These are phyloP conservation scores for Phenganax subtilis DNA, from an alignment of 92 coral and sea anemone species.

Conservation along the genomic window DNA sequence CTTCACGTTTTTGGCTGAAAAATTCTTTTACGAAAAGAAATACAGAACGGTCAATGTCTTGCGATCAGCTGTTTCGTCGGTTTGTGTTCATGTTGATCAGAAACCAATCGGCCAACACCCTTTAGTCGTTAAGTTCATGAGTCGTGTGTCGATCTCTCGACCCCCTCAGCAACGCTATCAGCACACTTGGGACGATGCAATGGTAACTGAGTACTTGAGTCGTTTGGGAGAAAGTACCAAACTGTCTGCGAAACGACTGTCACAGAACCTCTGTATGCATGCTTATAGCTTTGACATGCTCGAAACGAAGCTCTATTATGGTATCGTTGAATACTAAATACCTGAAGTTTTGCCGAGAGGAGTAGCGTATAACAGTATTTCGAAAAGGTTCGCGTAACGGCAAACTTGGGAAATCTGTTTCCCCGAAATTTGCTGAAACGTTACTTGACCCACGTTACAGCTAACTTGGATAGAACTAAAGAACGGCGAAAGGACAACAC, in stretches of 20 bases:
- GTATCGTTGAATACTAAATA: too few relatives aligned
- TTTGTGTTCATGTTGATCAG: conserved; percentile 5
- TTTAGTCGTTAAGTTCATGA: not conserved
- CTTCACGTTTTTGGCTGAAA: conserved; percentile 24
- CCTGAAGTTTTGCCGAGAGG: too few relatives aligned
- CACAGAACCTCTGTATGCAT: not conserved
- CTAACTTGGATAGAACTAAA: not conserved
- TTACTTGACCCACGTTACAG: not conserved
- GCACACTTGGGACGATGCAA: too few relatives aligned
- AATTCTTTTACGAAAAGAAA: conserved; percentile 17
- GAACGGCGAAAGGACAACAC: too few relatives aligned
- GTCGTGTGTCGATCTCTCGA: not conserved
- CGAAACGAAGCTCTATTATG: not conserved
- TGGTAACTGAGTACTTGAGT: too few relatives aligned
- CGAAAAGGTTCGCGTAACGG: too few relatives aligned
- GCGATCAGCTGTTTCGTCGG: conserved; percentile 33
- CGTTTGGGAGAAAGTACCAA: not conserved
- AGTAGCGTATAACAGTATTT: too few relatives aligned
- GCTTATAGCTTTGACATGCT: not conserved
- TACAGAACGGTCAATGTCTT: conserved; percentile 40
- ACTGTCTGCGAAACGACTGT: not conserved
- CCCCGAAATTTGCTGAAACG: too few relatives aligned
- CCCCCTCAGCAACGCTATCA: not conserved
- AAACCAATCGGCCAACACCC: conserved; percentile 18
- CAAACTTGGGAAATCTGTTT: too few relatives aligned